Evolutionary conservation across 2,888 invertebrate species (phyloP).

Genomic region (Glyphotaelius pellucidus): DNA sequence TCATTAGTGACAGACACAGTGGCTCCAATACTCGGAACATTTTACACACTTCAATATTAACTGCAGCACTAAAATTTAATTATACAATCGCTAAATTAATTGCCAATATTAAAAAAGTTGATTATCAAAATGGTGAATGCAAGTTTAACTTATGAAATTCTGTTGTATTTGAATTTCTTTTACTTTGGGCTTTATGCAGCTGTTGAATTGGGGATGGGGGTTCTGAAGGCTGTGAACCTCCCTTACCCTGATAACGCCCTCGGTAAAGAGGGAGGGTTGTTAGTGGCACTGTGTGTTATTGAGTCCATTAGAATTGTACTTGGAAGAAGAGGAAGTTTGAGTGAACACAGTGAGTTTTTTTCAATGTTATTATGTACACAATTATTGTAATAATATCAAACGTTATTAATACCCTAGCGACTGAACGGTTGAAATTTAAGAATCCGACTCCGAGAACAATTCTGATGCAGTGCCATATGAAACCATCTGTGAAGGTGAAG

Average conservation of each 20-base stretch:
- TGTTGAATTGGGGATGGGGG: constrained; percentile 88
- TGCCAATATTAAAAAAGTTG: neutral
- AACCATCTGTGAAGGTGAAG: no score
- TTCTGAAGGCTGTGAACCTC: constrained; percentile 87
- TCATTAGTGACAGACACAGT: neutral
- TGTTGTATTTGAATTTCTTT: constrained; percentile 90
- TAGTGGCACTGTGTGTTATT: constrained; percentile 85
- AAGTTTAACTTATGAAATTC: constrained; percentile 89
- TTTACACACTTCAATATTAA: constrained; percentile 31
- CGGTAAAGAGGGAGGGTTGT: constrained; percentile 86
- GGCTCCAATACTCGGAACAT: constrained; percentile 16
- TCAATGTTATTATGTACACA: no score
- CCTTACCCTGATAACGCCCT: constrained; percentile 86
- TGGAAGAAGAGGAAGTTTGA: constrained; percentile 91
- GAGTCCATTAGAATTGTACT: constrained; percentile 90
- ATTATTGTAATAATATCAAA: neutral
- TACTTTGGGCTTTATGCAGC: constrained; percentile 92
- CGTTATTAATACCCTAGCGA: no score
- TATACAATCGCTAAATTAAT: neutral
- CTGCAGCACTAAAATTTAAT: neutral
- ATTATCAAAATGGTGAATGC: constrained; percentile 80
- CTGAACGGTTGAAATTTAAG: no score
- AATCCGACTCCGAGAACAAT: no score
- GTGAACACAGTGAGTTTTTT: constrained; percentile 80
- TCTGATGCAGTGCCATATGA: no score